phyloP scores from a whole-genome alignment of 2,797 vertebrate species.

The Melanotaenia boesemani region DNA sequence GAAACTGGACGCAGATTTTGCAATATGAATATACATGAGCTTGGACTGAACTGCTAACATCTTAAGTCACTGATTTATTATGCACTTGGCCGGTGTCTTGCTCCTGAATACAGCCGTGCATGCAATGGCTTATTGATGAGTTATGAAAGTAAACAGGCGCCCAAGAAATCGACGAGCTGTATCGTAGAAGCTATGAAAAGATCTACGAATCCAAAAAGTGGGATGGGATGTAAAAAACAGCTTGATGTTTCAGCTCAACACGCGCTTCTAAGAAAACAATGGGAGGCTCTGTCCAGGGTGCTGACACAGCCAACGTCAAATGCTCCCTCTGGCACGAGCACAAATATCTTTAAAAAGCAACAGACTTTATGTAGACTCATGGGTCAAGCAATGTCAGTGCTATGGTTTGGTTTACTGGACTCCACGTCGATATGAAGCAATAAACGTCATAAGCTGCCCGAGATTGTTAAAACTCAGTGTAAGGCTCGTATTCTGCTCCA shows the following conservation, averaged over 20 bases:
- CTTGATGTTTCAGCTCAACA: slow-evolving; percentile 30
- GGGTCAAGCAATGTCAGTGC: slow-evolving; percentile 42
- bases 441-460: slow-evolving; percentile 8
- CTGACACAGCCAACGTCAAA: slow-evolving; percentile 43
- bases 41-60: slow-evolving; percentile 16
- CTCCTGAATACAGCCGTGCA: slow-evolving; percentile 19
- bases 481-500: too few species aligned
- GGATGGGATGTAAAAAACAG: neutral
- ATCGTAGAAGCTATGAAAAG: slow-evolving; percentile 15
- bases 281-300: slow-evolving; percentile 41
- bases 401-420: neutral
- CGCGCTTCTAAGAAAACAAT: slow-evolving; percentile 17
- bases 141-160: slow-evolving; percentile 64
- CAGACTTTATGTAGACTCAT: slow-evolving; percentile 8
- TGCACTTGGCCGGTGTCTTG: slow-evolving; percentile 48
- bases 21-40: neutral
- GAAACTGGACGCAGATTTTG: neutral
- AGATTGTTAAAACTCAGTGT: neutral
- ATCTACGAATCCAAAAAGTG: slow-evolving; percentile 4
- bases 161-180: slow-evolving; percentile 55
- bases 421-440: neutral
- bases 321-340: slow-evolving; percentile 15
- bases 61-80: slow-evolving; percentile 40
- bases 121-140: slow-evolving; percentile 26
- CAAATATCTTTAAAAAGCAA: slow-evolving; percentile 36